phyloP scores from a whole-genome alignment of 1,140 invertebrate species.

The Olivierus martensii region DNA sequence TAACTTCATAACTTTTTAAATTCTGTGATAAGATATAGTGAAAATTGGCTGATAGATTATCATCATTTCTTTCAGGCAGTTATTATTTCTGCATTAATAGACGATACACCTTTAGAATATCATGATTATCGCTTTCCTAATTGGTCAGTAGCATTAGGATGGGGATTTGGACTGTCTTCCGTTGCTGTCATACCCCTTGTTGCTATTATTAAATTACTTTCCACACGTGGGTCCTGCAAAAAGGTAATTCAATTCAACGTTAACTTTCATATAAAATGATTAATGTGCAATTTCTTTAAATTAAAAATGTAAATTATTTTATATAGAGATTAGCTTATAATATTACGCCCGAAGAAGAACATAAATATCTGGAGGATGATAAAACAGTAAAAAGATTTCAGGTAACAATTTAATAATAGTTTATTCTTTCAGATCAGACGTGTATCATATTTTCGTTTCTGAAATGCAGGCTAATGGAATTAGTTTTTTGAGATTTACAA shows the following conservation, averaged over 20 bases:
- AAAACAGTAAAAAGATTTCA: slow-evolving; percentile 11
- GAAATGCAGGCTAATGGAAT: too few species aligned
- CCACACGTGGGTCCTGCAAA: slow-evolving; percentile 12
- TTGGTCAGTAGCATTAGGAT: slow-evolving; percentile 57
- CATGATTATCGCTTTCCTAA: slow-evolving; percentile 50
- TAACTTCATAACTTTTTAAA: too few species aligned
- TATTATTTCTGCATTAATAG: slow-evolving; percentile 51
- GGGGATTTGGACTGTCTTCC: slow-evolving; percentile 52
- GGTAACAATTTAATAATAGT: slow-evolving; percentile 1
- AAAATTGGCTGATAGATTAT: too few species aligned
- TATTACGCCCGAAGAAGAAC: slow-evolving; percentile 15
- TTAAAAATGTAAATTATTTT: too few species aligned
- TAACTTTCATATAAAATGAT: too few species aligned
- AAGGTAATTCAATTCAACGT: slow-evolving; percentile 3
- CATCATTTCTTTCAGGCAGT: slow-evolving; percentile 40
- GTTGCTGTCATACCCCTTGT: slow-evolving; percentile 53
- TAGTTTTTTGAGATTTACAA: too few species aligned
- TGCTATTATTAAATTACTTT: slow-evolving; percentile 14
- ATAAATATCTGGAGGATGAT: slow-evolving; percentile 1
- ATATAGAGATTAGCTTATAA: slow-evolving; percentile 14
- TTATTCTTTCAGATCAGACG: too few species aligned
- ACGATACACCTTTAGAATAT: slow-evolving; percentile 50
- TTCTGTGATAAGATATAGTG: too few species aligned
- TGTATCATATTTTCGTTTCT: too few species aligned
- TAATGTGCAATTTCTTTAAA: too few species aligned